phyloP scores from a whole-genome alignment of 2,797 vertebrate genomes.

The Taeniopygia guttata region DNA sequence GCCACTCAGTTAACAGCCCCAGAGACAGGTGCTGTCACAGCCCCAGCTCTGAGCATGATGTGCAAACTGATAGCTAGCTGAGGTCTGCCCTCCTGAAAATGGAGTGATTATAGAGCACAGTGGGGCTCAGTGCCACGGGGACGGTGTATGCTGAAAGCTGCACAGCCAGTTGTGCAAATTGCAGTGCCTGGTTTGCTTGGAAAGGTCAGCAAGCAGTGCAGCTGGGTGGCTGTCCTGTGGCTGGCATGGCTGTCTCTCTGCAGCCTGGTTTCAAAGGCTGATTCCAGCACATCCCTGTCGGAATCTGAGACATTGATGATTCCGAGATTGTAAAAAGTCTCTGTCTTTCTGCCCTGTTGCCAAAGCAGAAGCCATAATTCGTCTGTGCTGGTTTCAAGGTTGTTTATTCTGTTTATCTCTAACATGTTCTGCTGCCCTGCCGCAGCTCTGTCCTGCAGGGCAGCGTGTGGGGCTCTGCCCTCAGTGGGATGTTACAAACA shows the following conservation, averaged over 20 bases:
- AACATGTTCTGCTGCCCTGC: too few species aligned
- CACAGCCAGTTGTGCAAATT: not conserved
- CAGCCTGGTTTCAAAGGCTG: not conserved
- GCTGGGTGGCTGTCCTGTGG: not conserved
- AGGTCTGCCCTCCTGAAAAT: not conserved
- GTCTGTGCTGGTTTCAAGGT: too few species aligned
- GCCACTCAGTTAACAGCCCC: not conserved
- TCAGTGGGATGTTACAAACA: too few species aligned
- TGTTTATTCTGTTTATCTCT: too few species aligned
- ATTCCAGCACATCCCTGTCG: not conserved
- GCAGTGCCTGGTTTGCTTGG: not conserved
- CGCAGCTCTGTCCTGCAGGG: too few species aligned
- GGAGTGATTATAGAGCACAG: not conserved
- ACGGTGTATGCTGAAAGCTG: not conserved
- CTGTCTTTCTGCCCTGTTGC: too few species aligned
- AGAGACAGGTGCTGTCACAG: not conserved
- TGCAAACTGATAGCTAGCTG: not conserved
- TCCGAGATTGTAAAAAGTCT: too few species aligned
- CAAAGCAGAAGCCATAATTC: too few species aligned
- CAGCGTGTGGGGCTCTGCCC: too few species aligned
- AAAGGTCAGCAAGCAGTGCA: not conserved
- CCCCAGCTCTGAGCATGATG: not conserved
- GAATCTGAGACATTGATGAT: too few species aligned
- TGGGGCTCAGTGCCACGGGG: fast-evolving
- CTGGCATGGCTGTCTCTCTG: not conserved